A percentile compares a stretch with the other conserved stretches of the same genome.
These are phyloP conservation scores for Leucopsar rothschildi DNA, from an alignment of 2,113 vertebrate species.

Conservation along the genomic window DNA sequence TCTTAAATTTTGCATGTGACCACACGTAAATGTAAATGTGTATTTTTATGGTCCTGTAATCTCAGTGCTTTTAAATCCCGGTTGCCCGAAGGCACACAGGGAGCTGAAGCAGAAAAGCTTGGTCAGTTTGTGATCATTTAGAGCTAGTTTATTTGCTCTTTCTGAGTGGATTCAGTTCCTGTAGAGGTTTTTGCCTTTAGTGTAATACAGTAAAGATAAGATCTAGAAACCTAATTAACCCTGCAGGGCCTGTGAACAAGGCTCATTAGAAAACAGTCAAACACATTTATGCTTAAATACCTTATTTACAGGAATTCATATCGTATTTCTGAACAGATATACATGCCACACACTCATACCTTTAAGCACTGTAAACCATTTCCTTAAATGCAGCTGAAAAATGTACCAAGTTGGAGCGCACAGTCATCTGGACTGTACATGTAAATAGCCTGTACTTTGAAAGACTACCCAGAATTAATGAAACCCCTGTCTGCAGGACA, in stretches of 20 bases:
- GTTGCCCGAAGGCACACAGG: slow-evolving; percentile 68
- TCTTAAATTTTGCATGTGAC: slow-evolving; percentile 76
- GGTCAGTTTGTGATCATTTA: slow-evolving; percentile 81
- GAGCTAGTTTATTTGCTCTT: slow-evolving; percentile 76
- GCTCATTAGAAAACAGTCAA: slow-evolving; percentile 58
- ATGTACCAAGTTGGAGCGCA: not conserved
- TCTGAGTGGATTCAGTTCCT: slow-evolving; percentile 65
- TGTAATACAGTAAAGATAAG: slow-evolving; percentile 59
- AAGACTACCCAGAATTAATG: not conserved
- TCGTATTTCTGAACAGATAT: slow-evolving; percentile 2
- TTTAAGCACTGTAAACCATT: not conserved
- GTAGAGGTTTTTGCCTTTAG: slow-evolving; percentile 45
- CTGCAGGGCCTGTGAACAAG: slow-evolving; percentile 58
- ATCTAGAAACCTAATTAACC: slow-evolving; percentile 64
- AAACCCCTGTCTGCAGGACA: not conserved
- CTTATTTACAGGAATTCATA: slow-evolving; percentile 42
- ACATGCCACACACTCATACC: not conserved
- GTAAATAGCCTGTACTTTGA: not conserved
- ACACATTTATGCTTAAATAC: slow-evolving; percentile 54
- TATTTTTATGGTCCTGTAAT: slow-evolving; percentile 77
- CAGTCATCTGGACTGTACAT: not conserved
- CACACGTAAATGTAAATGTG: slow-evolving; percentile 78
- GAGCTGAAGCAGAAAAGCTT: slow-evolving; percentile 72
- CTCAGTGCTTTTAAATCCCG: slow-evolving; percentile 67
- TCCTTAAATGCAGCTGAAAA: slow-evolving; percentile 24